Conservation (phyloP, 1,140 invertebrate genomes). For the Orussus abietinus region DNA sequence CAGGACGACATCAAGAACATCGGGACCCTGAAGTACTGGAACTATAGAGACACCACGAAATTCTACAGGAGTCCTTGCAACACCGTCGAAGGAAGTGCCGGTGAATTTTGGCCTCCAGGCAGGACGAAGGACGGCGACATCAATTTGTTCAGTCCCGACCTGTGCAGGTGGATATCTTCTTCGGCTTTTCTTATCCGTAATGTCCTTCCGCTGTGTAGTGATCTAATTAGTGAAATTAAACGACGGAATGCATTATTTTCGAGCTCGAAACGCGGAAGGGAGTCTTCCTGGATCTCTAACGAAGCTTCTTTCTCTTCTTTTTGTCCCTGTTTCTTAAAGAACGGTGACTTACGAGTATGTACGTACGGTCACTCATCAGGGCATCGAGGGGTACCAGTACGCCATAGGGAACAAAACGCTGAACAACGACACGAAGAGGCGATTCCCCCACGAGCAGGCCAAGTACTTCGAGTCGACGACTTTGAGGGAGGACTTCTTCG, state of each 20-base stretch:
- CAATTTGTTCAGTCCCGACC: conserved; percentile 63
- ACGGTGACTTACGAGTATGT: conserved; percentile 38
- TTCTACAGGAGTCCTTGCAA: conserved; percentile 60
- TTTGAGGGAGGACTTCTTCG: conserved; percentile 43
- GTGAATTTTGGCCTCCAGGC: conserved; percentile 71
- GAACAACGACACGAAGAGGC: conserved; percentile 41
- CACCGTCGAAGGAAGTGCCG: conserved; percentile 64
- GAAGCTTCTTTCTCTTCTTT: too few species aligned
- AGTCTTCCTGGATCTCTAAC: too few species aligned
- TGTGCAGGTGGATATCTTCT: conserved; percentile 64
- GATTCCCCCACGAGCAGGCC: conserved; percentile 41
- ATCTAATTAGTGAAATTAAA: too few species aligned
- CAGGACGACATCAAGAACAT: conserved; percentile 56
- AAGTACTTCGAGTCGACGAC: conserved; percentile 46
- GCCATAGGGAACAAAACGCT: conserved; percentile 41
- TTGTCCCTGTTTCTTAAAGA: conserved; percentile 15
- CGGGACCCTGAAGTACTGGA: conserved; percentile 67
- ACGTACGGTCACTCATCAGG: conserved; percentile 27
- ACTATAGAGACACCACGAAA: conserved; percentile 58
- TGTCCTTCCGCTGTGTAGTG: too few species aligned
- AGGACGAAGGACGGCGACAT: conserved; percentile 56
- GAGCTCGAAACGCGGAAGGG: too few species aligned
- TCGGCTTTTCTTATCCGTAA: too few species aligned
- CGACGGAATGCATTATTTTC: too few species aligned
- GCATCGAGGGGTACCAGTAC: conserved; percentile 43